These are phyloP conservation scores for Premnoplex brunnescens DNA, from an alignment of 2,797 vertebrate species.

Conservation along the genomic window DNA sequence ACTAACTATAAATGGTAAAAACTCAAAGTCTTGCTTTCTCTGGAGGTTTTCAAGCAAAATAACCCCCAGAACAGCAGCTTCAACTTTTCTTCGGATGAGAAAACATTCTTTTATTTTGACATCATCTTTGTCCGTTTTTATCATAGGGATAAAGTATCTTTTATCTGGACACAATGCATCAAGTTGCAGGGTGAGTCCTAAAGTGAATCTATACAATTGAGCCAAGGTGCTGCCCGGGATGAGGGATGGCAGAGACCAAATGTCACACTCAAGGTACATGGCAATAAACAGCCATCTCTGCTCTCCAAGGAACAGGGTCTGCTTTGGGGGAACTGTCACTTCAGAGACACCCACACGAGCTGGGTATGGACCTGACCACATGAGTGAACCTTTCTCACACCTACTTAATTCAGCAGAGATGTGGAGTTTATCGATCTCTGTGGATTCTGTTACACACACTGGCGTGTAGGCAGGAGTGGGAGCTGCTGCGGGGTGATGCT, in stretches of 20 bases:
- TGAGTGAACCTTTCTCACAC: not conserved
- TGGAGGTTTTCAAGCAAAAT: conserved; percentile 74
- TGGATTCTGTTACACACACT: not conserved
- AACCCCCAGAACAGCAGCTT: conserved; percentile 56
- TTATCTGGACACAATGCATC: conserved; percentile 71
- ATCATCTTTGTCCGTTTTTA: conserved; percentile 67
- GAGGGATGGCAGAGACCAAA: conserved; percentile 17
- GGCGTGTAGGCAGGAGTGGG: not conserved
- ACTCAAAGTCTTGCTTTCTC: conserved; percentile 70
- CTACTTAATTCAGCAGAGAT: not conserved
- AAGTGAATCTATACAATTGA: conserved; percentile 47
- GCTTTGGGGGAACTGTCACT: not conserved
- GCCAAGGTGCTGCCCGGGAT: conserved; percentile 25
- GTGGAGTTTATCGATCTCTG: not conserved
- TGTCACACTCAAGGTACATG: not conserved
- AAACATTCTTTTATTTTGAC: conserved; percentile 75
- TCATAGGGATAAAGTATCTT: conserved; percentile 67
- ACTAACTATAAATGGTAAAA: conserved; percentile 79
- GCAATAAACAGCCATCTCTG: not conserved
- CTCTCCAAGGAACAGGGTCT: not conserved
- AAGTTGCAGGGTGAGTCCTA: conserved; percentile 65
- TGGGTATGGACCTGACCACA: not conserved
- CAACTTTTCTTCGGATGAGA: conserved; percentile 66
- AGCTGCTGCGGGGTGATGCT: not conserved
- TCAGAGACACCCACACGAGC: not conserved